A percentile compares a stretch with the other conserved stretches of the same genome.
These are phyloP conservation scores for Nilaparvata lugens DNA, from an alignment of 1,140 invertebrate genomes.

Conservation along the genomic window DNA sequence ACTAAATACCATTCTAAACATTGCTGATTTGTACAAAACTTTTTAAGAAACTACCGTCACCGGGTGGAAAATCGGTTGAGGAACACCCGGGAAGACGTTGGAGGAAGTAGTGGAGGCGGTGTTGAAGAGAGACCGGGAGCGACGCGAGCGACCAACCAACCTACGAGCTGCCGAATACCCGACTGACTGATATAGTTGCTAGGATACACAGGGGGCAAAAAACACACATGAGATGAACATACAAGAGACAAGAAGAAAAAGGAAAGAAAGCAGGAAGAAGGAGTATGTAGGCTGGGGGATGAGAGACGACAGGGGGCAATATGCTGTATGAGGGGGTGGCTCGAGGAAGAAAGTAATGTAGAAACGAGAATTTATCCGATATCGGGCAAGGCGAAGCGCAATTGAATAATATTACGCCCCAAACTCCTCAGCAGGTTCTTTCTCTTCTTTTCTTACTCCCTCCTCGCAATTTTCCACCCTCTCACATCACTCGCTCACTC, in stretches of 20 bases:
- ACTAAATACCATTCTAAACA: no score
- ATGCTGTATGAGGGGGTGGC: constrained; percentile 13
- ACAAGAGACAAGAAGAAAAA: constrained; percentile 19
- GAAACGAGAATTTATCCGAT: constrained; percentile 5
- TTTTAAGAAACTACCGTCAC: no score
- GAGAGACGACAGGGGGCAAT: constrained; percentile 16
- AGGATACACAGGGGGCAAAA: constrained; percentile 12
- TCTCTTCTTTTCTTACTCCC: no score
- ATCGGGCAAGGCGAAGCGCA: constrained; percentile 5
- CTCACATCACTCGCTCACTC: no score
- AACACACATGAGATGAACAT: constrained; percentile 11
- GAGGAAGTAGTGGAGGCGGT: background rate
- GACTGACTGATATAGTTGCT: constrained; percentile 17
- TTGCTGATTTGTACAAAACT: no score
- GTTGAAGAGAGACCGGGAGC: background rate
- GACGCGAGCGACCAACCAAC: background rate
- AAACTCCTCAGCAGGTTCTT: background rate
- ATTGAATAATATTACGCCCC: constrained; percentile 4
- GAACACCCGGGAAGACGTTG: no score
- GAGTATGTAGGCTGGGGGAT: background rate
- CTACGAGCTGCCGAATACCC: constrained; percentile 2
- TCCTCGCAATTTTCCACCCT: no score
- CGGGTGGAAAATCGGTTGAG: no score
- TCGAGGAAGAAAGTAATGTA: constrained; percentile 3
- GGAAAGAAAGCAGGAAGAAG: constrained; percentile 12